Conservation (phyloP, 2,888 invertebrate genomes). For the Ormyrus thymus region DNA sequence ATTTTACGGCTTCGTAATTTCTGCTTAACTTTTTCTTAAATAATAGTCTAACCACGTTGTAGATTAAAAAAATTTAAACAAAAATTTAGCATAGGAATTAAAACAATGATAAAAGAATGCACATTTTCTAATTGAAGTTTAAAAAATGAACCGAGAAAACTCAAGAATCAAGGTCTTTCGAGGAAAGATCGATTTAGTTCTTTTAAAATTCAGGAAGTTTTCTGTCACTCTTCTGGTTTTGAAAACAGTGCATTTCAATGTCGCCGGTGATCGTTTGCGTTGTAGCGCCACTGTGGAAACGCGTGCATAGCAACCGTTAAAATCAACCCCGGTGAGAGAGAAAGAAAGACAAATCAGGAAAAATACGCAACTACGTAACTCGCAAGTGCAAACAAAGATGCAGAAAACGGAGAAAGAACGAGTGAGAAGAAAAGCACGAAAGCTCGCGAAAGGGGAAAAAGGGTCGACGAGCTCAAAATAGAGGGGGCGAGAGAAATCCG, state of each 20-base stretch:
- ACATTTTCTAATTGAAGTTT: not conserved
- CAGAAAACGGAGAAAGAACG: not conserved
- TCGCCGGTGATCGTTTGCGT: not conserved
- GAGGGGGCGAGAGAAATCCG: not conserved
- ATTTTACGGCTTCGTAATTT: no score
- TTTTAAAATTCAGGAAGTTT: constrained; percentile 6
- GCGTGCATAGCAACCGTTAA: constrained; percentile 4
- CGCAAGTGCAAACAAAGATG: no score
- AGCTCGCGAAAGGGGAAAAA: not conserved
- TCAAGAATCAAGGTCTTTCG: constrained; percentile 6
- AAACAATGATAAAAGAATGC: no score
- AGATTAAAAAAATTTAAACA: no score
- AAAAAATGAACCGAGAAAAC: not conserved
- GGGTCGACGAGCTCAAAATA: not conserved
- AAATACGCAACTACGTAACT: no score
- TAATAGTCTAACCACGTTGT: no score
- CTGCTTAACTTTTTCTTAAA: no score
- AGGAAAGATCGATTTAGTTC: not conserved
- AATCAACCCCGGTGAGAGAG: constrained; percentile 2
- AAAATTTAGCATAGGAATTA: no score
- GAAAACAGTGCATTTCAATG: constrained; percentile 17
- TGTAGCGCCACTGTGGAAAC: not conserved
- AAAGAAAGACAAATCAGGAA: not conserved
- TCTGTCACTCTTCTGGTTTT: not conserved
- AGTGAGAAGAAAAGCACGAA: not conserved